phyloP scores from a whole-genome alignment of 2,888 invertebrate genomes.

The Rhogogaster chlorosoma region DNA sequence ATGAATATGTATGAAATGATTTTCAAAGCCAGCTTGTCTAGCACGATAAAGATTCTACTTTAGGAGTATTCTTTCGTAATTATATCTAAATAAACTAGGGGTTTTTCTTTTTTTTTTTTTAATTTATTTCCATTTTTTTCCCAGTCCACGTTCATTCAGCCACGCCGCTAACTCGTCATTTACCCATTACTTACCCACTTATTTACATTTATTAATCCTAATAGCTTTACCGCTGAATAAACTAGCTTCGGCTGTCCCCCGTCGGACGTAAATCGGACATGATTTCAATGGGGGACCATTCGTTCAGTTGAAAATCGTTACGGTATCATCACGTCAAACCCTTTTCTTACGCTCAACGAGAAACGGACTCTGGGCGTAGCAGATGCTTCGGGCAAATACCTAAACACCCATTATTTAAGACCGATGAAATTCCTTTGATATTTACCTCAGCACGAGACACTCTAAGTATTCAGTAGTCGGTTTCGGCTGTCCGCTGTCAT shows the following conservation, averaged over 20 bases:
- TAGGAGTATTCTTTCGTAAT: background rate
- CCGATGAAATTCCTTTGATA: background rate
- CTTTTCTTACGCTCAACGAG: slow-evolving; percentile 5
- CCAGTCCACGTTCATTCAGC: background rate
- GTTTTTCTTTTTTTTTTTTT: background rate
- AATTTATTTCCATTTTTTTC: background rate
- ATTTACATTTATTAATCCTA: background rate
- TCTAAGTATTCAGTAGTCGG: background rate
- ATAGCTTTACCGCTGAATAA: background rate
- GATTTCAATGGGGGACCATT: background rate
- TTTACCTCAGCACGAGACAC: background rate
- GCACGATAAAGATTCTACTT: background rate
- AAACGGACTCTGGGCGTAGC: background rate
- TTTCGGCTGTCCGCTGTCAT: background rate
- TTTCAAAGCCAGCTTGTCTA: background rate
- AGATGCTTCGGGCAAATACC: slow-evolving; percentile 3
- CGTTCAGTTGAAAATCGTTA: slow-evolving; percentile 1
- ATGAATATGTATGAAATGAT: background rate
- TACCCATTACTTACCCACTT: background rate
- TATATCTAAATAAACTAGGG: background rate
- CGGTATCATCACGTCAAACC: slow-evolving; percentile 36
- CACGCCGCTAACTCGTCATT: background rate
- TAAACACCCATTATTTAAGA: background rate
- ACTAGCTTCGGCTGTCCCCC: background rate
- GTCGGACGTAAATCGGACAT: slow-evolving; percentile 11